A percentile compares a stretch with the other conserved stretches of the same genome.
Conservation (phyloP, 2,797 vertebrate genomes). For the Rhabdophis nuchalis region DNA sequence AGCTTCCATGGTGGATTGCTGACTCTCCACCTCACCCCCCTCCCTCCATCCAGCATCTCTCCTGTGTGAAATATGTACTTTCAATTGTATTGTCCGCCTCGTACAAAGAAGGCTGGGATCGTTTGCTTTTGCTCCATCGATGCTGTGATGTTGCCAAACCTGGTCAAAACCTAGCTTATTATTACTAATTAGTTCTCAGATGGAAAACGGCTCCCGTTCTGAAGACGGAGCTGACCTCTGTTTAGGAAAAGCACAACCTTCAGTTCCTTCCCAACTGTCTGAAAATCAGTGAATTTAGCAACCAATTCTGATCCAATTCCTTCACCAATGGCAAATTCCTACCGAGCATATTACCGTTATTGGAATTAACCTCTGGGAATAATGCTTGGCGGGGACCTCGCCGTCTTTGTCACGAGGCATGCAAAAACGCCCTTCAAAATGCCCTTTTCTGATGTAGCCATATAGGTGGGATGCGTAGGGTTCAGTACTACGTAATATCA, state of each 20-base stretch:
- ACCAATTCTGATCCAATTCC: neutral
- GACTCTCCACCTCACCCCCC: neutral
- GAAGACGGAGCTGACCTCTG: neutral
- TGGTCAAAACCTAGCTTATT: neutral
- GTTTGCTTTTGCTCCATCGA: no score
- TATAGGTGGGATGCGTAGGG: neutral
- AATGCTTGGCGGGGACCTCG: no score
- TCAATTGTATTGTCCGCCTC: neutral
- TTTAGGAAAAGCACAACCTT: neutral
- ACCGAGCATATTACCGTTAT: rapidly evolving
- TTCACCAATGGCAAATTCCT: neutral
- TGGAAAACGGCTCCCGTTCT: neutral
- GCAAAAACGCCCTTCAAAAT: neutral
- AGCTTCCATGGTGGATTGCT: neutral
- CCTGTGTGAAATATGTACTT: neutral
- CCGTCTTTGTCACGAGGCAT: neutral
- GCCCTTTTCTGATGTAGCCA: neutral
- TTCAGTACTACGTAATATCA: neutral
- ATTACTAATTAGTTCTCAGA: neutral
- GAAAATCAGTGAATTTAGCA: slow-evolving; percentile 45
- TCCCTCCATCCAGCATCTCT: neutral
- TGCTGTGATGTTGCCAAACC: no score
- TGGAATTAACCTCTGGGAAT: neutral
- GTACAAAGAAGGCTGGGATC: neutral
- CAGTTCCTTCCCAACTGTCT: neutral